Conservation (phyloP, 2,797 vertebrate species). For the Pampus argenteus region DNA sequence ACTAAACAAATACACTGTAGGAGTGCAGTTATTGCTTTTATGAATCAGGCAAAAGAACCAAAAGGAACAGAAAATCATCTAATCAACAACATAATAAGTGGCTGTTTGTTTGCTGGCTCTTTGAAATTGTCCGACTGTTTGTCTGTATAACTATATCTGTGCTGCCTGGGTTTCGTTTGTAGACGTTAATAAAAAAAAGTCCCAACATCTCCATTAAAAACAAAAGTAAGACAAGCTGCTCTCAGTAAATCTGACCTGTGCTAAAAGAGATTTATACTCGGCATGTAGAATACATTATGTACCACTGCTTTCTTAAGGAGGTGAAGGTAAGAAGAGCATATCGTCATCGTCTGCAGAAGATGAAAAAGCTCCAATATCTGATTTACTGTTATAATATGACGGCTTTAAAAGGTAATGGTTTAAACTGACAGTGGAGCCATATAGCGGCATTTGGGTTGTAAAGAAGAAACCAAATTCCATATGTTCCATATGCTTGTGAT, state of each 20-base stretch:
- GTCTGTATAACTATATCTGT: background rate
- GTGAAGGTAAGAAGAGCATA: background rate
- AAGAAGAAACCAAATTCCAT: conserved; percentile 44
- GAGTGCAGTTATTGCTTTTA: too few species aligned
- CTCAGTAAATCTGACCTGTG: conserved; percentile 45
- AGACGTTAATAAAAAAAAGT: background rate
- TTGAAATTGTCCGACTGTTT: background rate
- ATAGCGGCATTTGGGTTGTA: conserved; percentile 24
- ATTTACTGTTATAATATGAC: conserved; percentile 35
- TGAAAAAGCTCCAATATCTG: conserved; percentile 31
- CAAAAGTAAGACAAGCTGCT: conserved; percentile 31
- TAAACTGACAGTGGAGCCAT: conserved; percentile 13
- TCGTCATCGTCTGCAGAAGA: conserved; percentile 47
- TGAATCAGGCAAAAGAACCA: too few species aligned
- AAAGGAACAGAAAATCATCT: too few species aligned
- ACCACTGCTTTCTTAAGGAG: conserved; percentile 29
- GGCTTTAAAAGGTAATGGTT: conserved; percentile 6
- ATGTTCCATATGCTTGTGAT: conserved; percentile 19
- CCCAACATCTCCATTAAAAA: too few species aligned
- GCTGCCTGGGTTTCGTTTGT: background rate
- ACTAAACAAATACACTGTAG: too few species aligned
- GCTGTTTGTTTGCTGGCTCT: background rate
- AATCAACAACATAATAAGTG: background rate
- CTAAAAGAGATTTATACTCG: conserved; percentile 61
- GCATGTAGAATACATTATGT: conserved; percentile 52